These are phyloP conservation scores for Vesta saturnalis DNA, from an alignment of 2,888 invertebrate species.

Conservation along the genomic window DNA sequence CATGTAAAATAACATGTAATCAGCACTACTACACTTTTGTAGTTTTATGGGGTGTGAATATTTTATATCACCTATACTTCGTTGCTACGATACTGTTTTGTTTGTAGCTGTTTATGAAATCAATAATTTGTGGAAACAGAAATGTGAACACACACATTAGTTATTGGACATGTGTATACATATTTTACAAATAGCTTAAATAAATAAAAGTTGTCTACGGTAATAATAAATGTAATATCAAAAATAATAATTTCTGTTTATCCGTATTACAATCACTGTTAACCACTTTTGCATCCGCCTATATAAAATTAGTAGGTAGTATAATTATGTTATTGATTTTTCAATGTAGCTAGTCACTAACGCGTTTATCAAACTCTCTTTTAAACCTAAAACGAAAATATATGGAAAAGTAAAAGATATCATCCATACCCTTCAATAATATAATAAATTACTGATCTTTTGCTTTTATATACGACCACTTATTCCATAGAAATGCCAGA, in stretches of 20 bases:
- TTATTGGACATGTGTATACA: background rate
- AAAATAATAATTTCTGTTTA: background rate
- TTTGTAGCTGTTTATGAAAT: slow-evolving; percentile 23
- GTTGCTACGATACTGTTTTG: slow-evolving; percentile 29
- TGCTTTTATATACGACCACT: slow-evolving; percentile 11
- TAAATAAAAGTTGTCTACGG: background rate
- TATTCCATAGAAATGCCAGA: slow-evolving; percentile 2
- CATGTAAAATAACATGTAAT: background rate
- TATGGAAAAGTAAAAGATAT: slow-evolving; percentile 11
- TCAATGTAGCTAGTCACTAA: slow-evolving; percentile 6
- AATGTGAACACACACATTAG: slow-evolving; percentile 15
- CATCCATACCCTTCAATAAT: slow-evolving; percentile 12
- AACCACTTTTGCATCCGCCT: background rate
- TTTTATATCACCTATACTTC: background rate
- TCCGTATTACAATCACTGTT: background rate
- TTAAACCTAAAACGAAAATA: background rate
- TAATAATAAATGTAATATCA: background rate
- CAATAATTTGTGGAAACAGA: slow-evolving; percentile 18
- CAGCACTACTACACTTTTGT: background rate
- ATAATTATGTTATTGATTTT: slow-evolving; percentile 6
- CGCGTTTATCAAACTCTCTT: slow-evolving; percentile 5
- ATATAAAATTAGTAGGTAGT: background rate
- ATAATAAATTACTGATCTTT: slow-evolving; percentile 14
- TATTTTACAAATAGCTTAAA: background rate
- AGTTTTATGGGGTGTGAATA: background rate